Conservation (phyloP, 2,113 vertebrate genomes). For the Hydrochoerus hydrochaeris region DNA sequence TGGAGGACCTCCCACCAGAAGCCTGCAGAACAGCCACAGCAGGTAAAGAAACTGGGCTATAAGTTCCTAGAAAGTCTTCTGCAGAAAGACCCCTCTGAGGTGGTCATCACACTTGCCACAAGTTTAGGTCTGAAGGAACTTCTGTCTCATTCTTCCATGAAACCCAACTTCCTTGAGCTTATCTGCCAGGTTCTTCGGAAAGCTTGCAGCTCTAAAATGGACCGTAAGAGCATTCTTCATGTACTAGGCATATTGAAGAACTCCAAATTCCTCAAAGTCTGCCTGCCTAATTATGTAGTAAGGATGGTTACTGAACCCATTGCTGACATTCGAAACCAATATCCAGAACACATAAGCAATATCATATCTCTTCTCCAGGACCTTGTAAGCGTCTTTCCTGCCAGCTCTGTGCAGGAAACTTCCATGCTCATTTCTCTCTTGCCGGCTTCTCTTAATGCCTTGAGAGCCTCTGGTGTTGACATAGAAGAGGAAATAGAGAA, state of each 20-base stretch:
- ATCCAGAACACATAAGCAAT: conserved; percentile 90
- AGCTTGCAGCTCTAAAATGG: conserved; percentile 88
- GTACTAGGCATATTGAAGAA: conserved; percentile 90
- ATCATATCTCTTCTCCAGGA: conserved; percentile 91
- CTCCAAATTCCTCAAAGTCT: conserved; percentile 89
- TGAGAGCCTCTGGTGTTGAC: conserved; percentile 89
- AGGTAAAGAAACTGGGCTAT: conserved; percentile 85
- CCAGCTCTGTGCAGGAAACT: conserved; percentile 89
- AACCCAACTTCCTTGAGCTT: conserved; percentile 88
- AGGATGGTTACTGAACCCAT: conserved; percentile 88
- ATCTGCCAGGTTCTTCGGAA: conserved; percentile 91
- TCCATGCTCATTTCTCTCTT: conserved; percentile 90
- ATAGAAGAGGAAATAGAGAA: conserved; percentile 87
- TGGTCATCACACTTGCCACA: conserved; percentile 91
- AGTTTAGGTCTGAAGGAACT: conserved; percentile 84
- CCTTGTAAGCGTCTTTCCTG: conserved; percentile 91
- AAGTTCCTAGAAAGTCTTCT: conserved; percentile 90
- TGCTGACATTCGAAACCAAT: conserved; percentile 84
- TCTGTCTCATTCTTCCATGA: conserved; percentile 86
- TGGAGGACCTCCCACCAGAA: conserved; percentile 61
- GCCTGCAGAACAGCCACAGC: conserved; percentile 68
- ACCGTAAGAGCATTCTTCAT: conserved; percentile 89
- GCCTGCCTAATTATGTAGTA: conserved; percentile 89
- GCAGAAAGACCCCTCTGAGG: conserved; percentile 89
- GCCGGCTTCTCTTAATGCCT: conserved; percentile 86